A percentile compares a stretch with the other conserved stretches of the same genome.
These are phyloP conservation scores for Malurus elegans DNA, from an alignment of 2,113 vertebrate species.

Conservation along the genomic window DNA sequence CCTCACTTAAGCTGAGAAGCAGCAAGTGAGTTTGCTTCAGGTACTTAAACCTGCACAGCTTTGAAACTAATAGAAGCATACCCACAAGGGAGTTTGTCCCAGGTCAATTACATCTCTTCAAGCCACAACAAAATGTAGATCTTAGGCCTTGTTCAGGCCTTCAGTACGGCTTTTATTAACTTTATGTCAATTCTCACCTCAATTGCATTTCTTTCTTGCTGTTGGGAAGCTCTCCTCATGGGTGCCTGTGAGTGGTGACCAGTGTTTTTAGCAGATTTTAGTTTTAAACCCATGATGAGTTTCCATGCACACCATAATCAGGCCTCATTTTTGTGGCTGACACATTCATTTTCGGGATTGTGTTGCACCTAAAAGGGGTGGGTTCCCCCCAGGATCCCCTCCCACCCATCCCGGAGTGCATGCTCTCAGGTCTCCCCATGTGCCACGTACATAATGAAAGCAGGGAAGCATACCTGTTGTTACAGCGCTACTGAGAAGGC, in stretches of 20 bases:
- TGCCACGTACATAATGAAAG: fast-evolving
- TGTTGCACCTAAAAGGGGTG: neutral
- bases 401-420: neutral
- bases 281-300: neutral
- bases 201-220: neutral
- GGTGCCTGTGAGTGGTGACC: neutral
- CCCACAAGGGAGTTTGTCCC: neutral
- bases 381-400: neutral
- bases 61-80: neutral
- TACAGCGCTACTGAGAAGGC: neutral
- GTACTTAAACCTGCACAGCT: neutral
- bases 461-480: neutral
- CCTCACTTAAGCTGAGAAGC: neutral
- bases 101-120: neutral
- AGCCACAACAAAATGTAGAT: neutral
- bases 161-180: neutral
- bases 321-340: neutral
- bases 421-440: fast-evolving
- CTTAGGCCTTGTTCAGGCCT: neutral
- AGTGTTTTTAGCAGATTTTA: neutral
- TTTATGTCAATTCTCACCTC: neutral
- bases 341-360: neutral
- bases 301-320: fast-evolving
- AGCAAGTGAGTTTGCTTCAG: neutral
- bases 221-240: neutral